Evolutionary conservation across 2,113 vertebrate genomes (phyloP).

Genomic region (Rana temporaria): DNA sequence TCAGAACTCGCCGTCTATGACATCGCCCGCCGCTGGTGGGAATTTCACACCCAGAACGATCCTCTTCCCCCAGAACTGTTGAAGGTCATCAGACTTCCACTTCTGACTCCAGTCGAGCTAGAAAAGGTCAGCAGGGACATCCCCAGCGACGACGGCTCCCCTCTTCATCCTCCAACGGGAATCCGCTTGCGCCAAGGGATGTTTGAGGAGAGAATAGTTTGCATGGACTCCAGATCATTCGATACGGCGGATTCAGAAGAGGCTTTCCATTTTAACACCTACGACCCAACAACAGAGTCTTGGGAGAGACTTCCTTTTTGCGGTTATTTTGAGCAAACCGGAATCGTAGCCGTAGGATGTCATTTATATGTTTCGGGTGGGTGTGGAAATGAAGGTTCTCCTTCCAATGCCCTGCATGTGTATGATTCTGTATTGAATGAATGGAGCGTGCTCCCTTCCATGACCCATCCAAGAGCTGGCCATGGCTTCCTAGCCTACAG

Average conservation of each 20-base stretch:
- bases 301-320: constrained; percentile 81
- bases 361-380: constrained; percentile 78
- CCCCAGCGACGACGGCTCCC: no score
- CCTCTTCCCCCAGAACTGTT: constrained; percentile 68
- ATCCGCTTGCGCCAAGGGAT: constrained; percentile 74
- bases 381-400: constrained; percentile 72
- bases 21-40: constrained; percentile 78
- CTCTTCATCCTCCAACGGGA: not conserved
- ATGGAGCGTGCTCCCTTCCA: constrained; percentile 65
- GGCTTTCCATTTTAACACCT: constrained; percentile 77
- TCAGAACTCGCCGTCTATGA: constrained; percentile 80
- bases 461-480: constrained; percentile 73
- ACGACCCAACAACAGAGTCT: constrained; percentile 69
- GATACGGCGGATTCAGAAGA: constrained; percentile 55
- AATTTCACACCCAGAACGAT: constrained; percentile 75
- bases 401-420: constrained; percentile 76
- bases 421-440: constrained; percentile 76
- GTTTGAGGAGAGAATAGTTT: constrained; percentile 81
- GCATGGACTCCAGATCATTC: constrained; percentile 70
- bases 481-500: constrained; percentile 47
- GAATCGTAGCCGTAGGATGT: constrained; percentile 68
- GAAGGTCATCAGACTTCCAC: constrained; percentile 64
- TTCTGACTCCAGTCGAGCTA: constrained; percentile 76
- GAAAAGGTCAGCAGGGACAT: not conserved
- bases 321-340: constrained; percentile 72